Conservation (phyloP, 2,888 invertebrate genomes). For the Tetheella fluctuosa region DNA sequence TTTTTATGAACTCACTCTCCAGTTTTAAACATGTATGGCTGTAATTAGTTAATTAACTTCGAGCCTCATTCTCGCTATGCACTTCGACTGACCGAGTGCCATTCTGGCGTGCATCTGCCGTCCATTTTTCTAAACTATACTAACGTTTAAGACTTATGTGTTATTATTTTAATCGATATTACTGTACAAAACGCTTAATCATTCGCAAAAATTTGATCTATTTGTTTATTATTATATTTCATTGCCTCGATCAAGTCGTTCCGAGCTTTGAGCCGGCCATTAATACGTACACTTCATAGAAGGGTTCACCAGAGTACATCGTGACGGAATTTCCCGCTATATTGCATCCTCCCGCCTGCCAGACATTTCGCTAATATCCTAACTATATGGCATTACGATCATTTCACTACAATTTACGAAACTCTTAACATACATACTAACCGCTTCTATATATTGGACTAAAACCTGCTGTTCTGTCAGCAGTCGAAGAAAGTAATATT, state of each 20-base stretch:
- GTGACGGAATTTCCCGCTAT: constrained; percentile 36
- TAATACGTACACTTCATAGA: constrained; percentile 79
- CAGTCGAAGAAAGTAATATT: constrained; percentile 56
- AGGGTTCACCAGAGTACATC: constrained; percentile 66
- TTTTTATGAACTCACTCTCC: not conserved
- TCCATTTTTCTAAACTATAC: constrained; percentile 68
- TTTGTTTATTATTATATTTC: constrained; percentile 52
- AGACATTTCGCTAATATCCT: constrained; percentile 72
- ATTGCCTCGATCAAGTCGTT: constrained; percentile 47
- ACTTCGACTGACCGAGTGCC: constrained; percentile 54
- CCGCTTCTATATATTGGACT: constrained; percentile 75
- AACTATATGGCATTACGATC: constrained; percentile 77
- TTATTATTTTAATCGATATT: constrained; percentile 61
- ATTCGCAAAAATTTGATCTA: constrained; percentile 77
- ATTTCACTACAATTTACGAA: constrained; percentile 74
- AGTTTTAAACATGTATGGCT: not conserved
- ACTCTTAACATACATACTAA: constrained; percentile 71
- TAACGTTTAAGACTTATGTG: constrained; percentile 69
- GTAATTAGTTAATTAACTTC: not conserved
- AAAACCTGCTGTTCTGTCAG: constrained; percentile 48
- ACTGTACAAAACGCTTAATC: constrained; percentile 82
- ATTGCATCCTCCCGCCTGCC: constrained; percentile 81
- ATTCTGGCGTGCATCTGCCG: constrained; percentile 43
- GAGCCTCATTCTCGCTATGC: not conserved
- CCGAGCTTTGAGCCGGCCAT: constrained; percentile 70